phyloP scores from a whole-genome alignment of 1,140 invertebrate species.

The Daktulosphaira vitifoliae region DNA sequence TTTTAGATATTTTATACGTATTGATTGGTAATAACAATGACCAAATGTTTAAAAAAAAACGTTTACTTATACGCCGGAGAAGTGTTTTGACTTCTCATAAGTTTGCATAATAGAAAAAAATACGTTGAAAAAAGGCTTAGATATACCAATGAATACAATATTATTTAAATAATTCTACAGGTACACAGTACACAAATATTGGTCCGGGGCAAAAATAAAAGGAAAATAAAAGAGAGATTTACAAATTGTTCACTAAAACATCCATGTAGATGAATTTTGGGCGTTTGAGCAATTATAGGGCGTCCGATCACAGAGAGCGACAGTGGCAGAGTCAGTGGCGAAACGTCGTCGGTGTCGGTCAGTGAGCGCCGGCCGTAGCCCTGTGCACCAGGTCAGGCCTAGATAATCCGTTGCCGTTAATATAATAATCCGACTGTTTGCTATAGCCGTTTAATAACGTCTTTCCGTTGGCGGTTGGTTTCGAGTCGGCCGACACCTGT shows the following conservation, averaged over 20 bases:
- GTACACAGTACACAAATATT: neutral
- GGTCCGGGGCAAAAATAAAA: neutral
- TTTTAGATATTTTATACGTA: too few relatives aligned
- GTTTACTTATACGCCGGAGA: too few relatives aligned
- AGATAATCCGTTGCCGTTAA: constrained; percentile 35
- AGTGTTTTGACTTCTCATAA: too few relatives aligned
- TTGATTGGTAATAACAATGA: too few relatives aligned
- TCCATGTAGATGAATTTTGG: constrained; percentile 9
- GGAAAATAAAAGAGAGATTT: neutral
- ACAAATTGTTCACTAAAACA: constrained; percentile 3
- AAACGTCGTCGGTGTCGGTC: neutral
- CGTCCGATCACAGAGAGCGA: neutral
- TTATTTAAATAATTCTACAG: too few relatives aligned
- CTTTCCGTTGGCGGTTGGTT: constrained; percentile 21
- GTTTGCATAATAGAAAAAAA: too few relatives aligned
- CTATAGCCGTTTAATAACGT: constrained; percentile 36
- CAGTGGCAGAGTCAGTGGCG: too few relatives aligned
- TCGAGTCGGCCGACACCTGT: neutral
- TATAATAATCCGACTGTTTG: constrained; percentile 38
- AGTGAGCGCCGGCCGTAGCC: constrained; percentile 24
- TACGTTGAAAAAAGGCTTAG: too few relatives aligned
- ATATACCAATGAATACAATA: too few relatives aligned
- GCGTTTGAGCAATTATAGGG: constrained; percentile 16
- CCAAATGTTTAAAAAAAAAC: too few relatives aligned
- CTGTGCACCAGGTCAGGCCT: constrained; percentile 37